These are phyloP conservation scores for Zaprionus kolodkinae DNA, from an alignment of 1,140 invertebrate genomes.

Conservation along the genomic window DNA sequence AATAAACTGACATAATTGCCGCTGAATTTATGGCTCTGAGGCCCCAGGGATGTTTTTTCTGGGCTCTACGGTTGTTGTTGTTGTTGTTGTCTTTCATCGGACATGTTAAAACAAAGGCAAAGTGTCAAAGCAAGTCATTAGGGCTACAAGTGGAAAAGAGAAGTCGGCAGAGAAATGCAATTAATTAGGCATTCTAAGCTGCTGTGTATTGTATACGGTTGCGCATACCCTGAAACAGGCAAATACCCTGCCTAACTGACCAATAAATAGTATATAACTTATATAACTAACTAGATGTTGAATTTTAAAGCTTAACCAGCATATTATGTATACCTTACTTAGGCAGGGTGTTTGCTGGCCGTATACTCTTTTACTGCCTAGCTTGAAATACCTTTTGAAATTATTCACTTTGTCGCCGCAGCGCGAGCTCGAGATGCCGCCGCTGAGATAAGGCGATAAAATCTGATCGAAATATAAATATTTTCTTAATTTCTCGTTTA, in stretches of 20 bases:
- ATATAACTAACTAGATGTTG: too few relatives aligned
- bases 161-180: constrained; percentile 48
- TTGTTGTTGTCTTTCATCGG: constrained; percentile 39
- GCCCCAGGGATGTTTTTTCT: constrained; percentile 22
- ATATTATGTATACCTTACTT: too few relatives aligned
- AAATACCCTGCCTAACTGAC: neutral
- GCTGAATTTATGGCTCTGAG: constrained; percentile 68
- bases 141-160: constrained; percentile 48
- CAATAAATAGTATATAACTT: neutral
- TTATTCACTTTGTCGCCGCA: constrained; percentile 72
- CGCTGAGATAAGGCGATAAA: constrained; percentile 65
- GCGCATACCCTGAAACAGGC: neutral
- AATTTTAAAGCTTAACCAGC: too few relatives aligned
- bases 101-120: constrained; percentile 73
- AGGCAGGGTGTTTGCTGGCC: neutral
- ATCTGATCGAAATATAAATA: constrained; percentile 68
- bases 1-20: constrained; percentile 82
- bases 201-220: constrained; percentile 50
- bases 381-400: constrained; percentile 34
- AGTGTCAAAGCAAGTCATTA: constrained; percentile 83
- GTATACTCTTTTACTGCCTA: neutral
- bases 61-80: neutral
- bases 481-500: constrained; percentile 60
- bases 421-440: constrained; percentile 57
- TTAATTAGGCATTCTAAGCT: constrained; percentile 74